phyloP scores from a whole-genome alignment of 2,113 vertebrate genomes.

The Pterophyllum scalare region DNA sequence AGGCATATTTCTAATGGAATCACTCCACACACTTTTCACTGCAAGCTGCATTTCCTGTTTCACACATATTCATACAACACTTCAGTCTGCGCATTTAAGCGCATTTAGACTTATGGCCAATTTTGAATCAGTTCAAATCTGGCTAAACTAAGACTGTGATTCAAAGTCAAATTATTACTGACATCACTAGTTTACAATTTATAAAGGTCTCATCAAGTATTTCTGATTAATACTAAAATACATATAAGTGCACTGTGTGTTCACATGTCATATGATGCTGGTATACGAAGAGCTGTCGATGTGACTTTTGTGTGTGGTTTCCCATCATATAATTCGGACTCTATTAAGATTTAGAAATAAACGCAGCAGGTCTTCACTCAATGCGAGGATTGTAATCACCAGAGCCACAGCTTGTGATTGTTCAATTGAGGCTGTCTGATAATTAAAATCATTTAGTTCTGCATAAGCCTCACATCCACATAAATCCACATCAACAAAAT shows the following conservation, averaged over 20 bases:
- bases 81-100: neutral
- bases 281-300: neutral
- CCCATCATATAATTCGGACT: conserved; percentile 19
- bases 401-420: conserved; percentile 48
- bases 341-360: conserved; percentile 3
- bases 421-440: conserved; percentile 67
- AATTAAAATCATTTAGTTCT: conserved; percentile 77
- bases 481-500: conserved; percentile 69
- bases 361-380: conserved; percentile 13
- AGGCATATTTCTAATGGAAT: fast-evolving
- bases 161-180: neutral
- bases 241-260: neutral
- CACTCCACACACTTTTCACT: neutral
- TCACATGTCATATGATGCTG: neutral
- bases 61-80: neutral
- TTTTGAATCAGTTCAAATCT: neutral
- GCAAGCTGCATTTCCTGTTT: neutral
- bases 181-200: neutral
- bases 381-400: conserved; percentile 31
- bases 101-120: neutral
- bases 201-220: neutral
- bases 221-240: neutral
- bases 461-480: conserved; percentile 69
- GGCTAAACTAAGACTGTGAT: neutral
- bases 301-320: conserved; percentile 25